Evolutionary conservation across 2,797 vertebrate species (phyloP).

Genomic region (Botia almorhae): DNA sequence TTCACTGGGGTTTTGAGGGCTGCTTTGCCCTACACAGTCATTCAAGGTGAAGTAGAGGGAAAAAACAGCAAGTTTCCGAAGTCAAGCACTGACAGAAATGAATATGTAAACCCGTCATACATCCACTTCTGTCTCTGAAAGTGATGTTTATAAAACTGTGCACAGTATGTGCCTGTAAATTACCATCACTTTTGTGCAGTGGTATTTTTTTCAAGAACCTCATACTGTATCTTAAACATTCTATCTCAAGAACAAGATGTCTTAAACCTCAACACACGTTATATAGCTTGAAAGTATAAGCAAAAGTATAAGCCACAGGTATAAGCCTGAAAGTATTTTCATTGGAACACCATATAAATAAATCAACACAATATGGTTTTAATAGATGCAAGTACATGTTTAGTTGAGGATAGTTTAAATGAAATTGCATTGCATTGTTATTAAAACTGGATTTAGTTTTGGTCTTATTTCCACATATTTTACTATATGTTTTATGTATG

Average conservation of each 20-base stretch:
- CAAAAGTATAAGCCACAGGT: too few species aligned
- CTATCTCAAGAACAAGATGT: background rate
- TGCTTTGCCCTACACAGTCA: constrained; percentile 48
- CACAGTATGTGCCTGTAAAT: constrained; percentile 9
- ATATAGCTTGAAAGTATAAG: background rate
- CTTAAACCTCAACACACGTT: background rate
- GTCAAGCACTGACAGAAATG: constrained; percentile 40
- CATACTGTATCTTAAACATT: background rate
- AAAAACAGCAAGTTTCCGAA: constrained; percentile 4
- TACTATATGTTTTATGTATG: background rate
- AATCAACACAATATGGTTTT: background rate
- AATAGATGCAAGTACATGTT: background rate
- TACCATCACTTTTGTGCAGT: background rate
- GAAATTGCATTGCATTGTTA: background rate
- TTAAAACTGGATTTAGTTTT: background rate
- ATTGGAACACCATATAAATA: background rate
- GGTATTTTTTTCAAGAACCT: constrained; percentile 2
- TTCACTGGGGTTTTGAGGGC: constrained; percentile 50
- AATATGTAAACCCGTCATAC: constrained; percentile 46
- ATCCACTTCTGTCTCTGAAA: constrained; percentile 18
- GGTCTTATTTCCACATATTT: background rate
- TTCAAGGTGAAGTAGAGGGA: constrained; percentile 52
- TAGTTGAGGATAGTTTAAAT: background rate
- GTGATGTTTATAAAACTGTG: constrained; percentile 24
- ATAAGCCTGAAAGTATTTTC: background rate